phyloP scores from a whole-genome alignment of 1,140 invertebrate genomes.

The Orussus abietinus region DNA sequence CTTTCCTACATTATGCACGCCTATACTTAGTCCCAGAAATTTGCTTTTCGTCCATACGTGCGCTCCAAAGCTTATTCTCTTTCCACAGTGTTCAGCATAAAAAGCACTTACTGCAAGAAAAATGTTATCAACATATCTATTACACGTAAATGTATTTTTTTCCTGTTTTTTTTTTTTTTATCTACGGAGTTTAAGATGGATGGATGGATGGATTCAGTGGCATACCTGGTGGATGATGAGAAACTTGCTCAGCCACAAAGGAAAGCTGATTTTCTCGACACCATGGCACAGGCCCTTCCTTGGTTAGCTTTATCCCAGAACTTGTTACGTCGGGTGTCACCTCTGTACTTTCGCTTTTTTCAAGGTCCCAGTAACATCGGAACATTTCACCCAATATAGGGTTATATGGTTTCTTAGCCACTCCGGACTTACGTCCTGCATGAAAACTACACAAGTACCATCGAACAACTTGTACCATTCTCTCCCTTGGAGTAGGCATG shows the following conservation, averaged over 20 bases:
- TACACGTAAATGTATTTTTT: no score
- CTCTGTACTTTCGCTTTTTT: conserved; percentile 18
- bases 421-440: conserved; percentile 88
- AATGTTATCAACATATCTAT: conserved; percentile 8
- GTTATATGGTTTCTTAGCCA: conserved; percentile 98
- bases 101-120: conserved; percentile 83
- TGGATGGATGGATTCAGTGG: no score
- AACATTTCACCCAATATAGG: conserved; percentile 95
- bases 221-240: conserved; percentile 95
- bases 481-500: conserved; percentile 73
- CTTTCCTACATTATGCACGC: conserved; percentile 82
- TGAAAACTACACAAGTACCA: conserved; percentile 98
- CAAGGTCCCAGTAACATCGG: conserved; percentile 81
- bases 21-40: conserved; percentile 93
- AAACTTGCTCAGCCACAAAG: conserved; percentile 97
- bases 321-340: conserved; percentile 27
- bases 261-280: conserved; percentile 73
- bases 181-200: no score
- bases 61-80: conserved; percentile 86
- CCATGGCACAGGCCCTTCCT: conserved; percentile 80
- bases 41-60: conserved; percentile 98
- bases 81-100: conserved; percentile 91
- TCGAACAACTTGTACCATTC: conserved; percentile 88
- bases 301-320: conserved; percentile 48
- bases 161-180: no score